phyloP scores from a whole-genome alignment of 2,888 invertebrate genomes.

The Cephus rjabovi region DNA sequence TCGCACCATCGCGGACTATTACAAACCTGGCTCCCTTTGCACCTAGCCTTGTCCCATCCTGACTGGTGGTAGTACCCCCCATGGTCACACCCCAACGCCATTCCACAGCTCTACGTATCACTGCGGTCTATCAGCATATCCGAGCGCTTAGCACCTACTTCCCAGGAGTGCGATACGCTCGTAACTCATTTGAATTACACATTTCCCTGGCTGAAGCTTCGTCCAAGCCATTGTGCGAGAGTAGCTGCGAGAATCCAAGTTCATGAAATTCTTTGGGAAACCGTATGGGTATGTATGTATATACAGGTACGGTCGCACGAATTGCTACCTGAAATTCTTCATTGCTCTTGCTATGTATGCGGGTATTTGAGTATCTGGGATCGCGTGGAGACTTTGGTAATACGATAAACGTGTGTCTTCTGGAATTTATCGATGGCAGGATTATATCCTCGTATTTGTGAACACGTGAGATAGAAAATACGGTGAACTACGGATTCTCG shows the following conservation, averaged over 20 bases:
- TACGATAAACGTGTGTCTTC: background rate
- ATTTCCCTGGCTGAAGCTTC: constrained; percentile 52
- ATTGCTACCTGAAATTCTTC: background rate
- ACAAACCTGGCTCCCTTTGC: constrained; percentile 45
- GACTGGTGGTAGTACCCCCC: background rate
- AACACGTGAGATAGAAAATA: background rate
- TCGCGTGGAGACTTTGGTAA: background rate
- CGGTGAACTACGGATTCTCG: constrained; percentile 38
- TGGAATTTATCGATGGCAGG: background rate
- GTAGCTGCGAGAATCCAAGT: background rate
- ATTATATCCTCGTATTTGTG: background rate
- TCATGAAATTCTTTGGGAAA: background rate
- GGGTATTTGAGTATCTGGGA: background rate
- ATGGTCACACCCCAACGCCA: constrained; percentile 44
- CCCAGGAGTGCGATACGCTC: constrained; percentile 66
- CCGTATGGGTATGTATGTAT: background rate
- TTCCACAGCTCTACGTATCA: constrained; percentile 49
- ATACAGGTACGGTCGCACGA: background rate
- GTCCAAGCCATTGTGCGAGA: background rate
- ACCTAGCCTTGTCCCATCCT: constrained; percentile 34
- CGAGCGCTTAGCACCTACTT: constrained; percentile 67
- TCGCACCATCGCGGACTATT: constrained; percentile 62
- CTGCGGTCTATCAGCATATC: constrained; percentile 64
- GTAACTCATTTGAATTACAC: constrained; percentile 67
- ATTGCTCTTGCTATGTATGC: background rate